Conservation (phyloP, 2,888 invertebrate species). For the Cantharis flavilabris region DNA sequence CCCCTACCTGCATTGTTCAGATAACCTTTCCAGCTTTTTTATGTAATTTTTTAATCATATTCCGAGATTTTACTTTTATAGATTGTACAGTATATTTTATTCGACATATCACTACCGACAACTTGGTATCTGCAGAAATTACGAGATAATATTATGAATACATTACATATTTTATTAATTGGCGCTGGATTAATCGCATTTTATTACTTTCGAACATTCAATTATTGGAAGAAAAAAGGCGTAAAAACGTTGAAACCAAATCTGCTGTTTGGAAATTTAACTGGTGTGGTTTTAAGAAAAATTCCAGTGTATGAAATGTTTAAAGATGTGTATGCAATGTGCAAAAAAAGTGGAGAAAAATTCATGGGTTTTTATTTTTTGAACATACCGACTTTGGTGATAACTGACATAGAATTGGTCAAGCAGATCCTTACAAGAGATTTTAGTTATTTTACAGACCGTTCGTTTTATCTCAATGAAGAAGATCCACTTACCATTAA, state of each 20-base stretch:
- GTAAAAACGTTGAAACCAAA: neutral
- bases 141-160: no score
- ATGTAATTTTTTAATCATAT: no score
- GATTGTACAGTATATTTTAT: no score
- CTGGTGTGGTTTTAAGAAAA: neutral
- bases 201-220: neutral
- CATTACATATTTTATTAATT: no score
- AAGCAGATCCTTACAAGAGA: no score
- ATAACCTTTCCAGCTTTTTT: no score
- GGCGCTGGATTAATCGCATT: neutral
- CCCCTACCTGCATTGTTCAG: no score
- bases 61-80: no score
- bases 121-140: no score
- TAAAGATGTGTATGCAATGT: neutral
- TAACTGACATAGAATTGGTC: conserved; percentile 46
- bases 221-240: neutral
- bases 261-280: neutral
- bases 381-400: conserved; percentile 15
- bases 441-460: no score
- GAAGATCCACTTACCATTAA: neutral
- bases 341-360: conserved; percentile 8
- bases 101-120: no score
- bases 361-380: conserved; percentile 23
- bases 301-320: neutral
- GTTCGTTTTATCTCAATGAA: neutral